A percentile compares a stretch with the other conserved stretches of the same genome.
These are phyloP conservation scores for Cryptomyrus ogoouensis DNA, from an alignment of 2,113 vertebrate species.

Conservation along the genomic window DNA sequence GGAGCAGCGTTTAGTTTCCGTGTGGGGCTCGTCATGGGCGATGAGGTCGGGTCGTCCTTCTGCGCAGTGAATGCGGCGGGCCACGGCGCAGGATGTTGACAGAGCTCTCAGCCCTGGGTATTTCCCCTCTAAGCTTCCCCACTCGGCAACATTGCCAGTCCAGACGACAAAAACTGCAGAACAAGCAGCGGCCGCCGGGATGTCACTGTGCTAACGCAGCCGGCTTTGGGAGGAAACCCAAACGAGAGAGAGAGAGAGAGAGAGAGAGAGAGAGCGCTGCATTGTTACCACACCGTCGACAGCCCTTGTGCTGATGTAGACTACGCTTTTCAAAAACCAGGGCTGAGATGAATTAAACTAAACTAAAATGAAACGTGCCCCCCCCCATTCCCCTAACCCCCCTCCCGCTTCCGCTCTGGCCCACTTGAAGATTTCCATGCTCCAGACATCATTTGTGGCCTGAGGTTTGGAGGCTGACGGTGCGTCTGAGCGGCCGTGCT, in stretches of 20 bases:
- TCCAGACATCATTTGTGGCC: slow-evolving; percentile 66
- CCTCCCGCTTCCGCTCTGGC: slow-evolving; percentile 48
- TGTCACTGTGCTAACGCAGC: background rate
- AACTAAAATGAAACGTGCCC: background rate
- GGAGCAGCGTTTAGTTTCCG: background rate
- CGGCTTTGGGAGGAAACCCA: background rate
- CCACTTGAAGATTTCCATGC: slow-evolving; percentile 61
- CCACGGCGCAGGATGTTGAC: slow-evolving; percentile 43
- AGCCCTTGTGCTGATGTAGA: background rate
- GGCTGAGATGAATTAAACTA: background rate
- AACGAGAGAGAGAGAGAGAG: background rate
- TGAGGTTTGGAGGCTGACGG: slow-evolving; percentile 65
- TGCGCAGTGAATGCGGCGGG: slow-evolving; percentile 40
- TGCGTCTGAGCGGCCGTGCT: slow-evolving; percentile 61
- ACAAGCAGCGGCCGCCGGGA: background rate
- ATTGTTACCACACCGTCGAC: background rate
- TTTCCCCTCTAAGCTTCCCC: slow-evolving; percentile 31
- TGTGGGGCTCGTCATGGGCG: slow-evolving; percentile 40
- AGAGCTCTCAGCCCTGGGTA: slow-evolving; percentile 33
- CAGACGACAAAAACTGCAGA: background rate
- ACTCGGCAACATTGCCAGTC: background rate
- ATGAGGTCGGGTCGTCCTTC: slow-evolving; percentile 44
- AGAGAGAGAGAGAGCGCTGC: background rate
- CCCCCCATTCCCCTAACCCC: background rate
- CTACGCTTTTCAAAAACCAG: background rate